phyloP scores from a whole-genome alignment of 2,797 vertebrate genomes.

The Melanotaenia maccullochi region DNA sequence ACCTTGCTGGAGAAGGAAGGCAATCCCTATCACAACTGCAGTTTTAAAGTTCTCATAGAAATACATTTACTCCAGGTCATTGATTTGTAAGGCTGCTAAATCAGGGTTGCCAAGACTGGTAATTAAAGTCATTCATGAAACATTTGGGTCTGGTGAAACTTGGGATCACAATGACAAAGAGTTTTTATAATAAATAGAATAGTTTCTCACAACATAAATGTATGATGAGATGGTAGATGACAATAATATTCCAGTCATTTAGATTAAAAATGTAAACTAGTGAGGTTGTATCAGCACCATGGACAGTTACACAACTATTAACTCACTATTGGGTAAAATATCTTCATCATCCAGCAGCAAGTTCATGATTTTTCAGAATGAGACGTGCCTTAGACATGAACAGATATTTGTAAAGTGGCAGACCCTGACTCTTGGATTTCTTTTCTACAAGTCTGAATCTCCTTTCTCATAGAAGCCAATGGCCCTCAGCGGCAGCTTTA shows the following conservation, averaged over 20 bases:
- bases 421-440: not conserved
- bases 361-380: not conserved
- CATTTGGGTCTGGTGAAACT: not conserved
- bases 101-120: not conserved
- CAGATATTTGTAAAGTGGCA: not conserved
- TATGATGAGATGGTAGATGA: not conserved
- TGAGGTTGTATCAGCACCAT: slow-evolving; percentile 64
- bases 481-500: not conserved
- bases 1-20: slow-evolving; percentile 14
- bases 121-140: not conserved
- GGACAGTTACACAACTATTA: slow-evolving; percentile 49
- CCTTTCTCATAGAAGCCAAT: not conserved
- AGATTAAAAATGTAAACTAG: slow-evolving; percentile 5
- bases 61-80: not conserved
- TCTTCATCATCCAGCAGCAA: not conserved
- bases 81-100: not conserved
- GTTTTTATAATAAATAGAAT: not conserved
- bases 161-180: not conserved
- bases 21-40: slow-evolving; percentile 1
- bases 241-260: not conserved
- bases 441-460: not conserved
- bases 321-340: not conserved
- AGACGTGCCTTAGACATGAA: not conserved
- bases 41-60: slow-evolving; percentile 5
- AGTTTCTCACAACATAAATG: not conserved